A percentile compares a stretch with the other conserved stretches of the same genome.
These are phyloP conservation scores for Struthio camelus DNA, from an alignment of 2,113 vertebrate genomes.

Conservation along the genomic window DNA sequence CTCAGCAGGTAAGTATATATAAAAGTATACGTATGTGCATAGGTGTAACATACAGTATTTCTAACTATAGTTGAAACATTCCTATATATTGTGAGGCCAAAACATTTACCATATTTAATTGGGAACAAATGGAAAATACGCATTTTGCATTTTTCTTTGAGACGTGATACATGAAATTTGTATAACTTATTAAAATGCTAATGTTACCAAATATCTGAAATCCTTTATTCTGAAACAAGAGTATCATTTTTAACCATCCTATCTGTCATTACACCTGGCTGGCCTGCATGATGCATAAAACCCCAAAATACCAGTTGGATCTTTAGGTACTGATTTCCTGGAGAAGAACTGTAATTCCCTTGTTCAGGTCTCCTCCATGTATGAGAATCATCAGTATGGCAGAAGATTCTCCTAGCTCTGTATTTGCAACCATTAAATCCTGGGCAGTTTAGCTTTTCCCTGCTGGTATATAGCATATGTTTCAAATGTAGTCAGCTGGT, in stretches of 20 bases:
- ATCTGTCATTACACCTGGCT: background rate
- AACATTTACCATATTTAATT: background rate
- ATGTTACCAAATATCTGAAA: background rate
- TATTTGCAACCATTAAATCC: background rate
- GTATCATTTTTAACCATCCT: background rate
- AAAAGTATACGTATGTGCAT: background rate
- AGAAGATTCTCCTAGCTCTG: background rate
- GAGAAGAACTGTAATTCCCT: background rate
- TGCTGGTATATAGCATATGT: background rate
- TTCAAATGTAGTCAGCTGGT: background rate
- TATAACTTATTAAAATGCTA: background rate
- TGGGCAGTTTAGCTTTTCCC: background rate
- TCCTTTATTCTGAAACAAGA: constrained; percentile 28
- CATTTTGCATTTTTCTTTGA: background rate
- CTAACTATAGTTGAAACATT: background rate
- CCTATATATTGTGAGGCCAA: background rate
- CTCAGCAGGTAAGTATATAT: background rate
- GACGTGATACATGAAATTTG: background rate
- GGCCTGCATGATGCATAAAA: background rate
- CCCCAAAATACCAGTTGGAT: background rate
- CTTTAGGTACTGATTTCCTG: background rate
- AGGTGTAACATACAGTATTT: background rate
- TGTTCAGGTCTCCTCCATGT: background rate
- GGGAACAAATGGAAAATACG: background rate
- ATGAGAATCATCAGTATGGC: background rate